Percentiles rank a stretch among this genome's conserved stretches.
phyloP scores from a whole-genome alignment of 2,113 vertebrate genomes.

The Pteropus alecto region DNA sequence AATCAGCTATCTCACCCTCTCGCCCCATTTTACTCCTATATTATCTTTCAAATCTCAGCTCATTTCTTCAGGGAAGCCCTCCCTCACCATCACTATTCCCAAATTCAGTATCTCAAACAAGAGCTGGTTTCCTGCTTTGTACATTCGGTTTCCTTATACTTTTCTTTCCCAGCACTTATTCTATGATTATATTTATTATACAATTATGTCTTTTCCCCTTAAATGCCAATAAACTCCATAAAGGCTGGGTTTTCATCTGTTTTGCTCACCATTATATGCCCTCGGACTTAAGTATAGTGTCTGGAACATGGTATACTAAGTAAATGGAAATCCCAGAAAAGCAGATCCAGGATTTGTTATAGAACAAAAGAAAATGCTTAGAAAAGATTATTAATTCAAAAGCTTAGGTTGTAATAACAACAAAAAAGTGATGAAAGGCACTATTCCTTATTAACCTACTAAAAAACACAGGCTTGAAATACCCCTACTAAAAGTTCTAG shows the following conservation, averaged over 20 bases:
- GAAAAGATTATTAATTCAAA: not conserved
- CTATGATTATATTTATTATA: constrained; percentile 5
- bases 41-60: constrained; percentile 34
- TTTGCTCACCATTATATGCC: constrained; percentile 9
- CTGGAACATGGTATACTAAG: not conserved
- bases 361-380: constrained; percentile 20
- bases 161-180: not conserved
- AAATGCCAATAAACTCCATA: not conserved
- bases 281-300: not conserved
- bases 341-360: not conserved
- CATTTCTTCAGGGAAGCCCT: not conserved
- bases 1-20: not conserved
- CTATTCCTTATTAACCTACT: not conserved
- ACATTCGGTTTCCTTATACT: not conserved
- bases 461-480: not conserved
- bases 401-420: not conserved
- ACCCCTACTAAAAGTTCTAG: not conserved
- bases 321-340: not conserved
- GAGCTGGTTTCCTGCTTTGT: not conserved
- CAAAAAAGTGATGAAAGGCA: not conserved
- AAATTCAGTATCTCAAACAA: not conserved
- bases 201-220: not conserved
- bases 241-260: not conserved
- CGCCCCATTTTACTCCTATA: not conserved
- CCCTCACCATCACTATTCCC: not conserved